Percentiles rank a stretch among this genome's conserved stretches.
Evolutionary conservation across 2,888 invertebrate genomes (phyloP).

Genomic region (Pandemis heparana): DNA sequence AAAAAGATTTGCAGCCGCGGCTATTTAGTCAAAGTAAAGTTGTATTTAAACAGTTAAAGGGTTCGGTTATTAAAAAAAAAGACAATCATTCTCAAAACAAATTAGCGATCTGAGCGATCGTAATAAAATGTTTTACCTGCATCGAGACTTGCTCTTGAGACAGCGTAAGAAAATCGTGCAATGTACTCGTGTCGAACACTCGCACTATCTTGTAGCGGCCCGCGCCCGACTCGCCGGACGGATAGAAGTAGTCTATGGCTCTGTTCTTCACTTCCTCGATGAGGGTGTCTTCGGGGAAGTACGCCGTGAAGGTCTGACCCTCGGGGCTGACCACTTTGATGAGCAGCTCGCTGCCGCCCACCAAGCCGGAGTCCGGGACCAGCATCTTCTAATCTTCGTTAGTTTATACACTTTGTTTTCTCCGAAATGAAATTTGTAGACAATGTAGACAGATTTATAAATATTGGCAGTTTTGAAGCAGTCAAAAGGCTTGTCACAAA

Average conservation of each 20-base stretch:
- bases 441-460: background rate
- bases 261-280: conserved; percentile 77
- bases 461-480: background rate
- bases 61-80: too few species aligned
- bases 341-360: conserved; percentile 60
- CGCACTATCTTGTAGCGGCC: conserved; percentile 73
- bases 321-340: conserved; percentile 77
- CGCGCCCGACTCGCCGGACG: conserved; percentile 69
- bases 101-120: too few species aligned
- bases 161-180: conserved; percentile 75
- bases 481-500: conserved; percentile 4
- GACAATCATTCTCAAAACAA: too few species aligned
- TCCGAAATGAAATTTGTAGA: background rate
- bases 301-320: conserved; percentile 68
- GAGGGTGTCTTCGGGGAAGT: conserved; percentile 71
- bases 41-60: too few species aligned
- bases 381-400: conserved; percentile 60
- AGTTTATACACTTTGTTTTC: conserved; percentile 32
- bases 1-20: too few species aligned
- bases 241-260: conserved; percentile 74
- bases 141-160: conserved; percentile 70
- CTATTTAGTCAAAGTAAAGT: too few species aligned
- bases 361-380: conserved; percentile 67
- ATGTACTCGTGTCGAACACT: conserved; percentile 69
- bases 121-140: conserved; percentile 47